These are phyloP conservation scores for Zingel zingel DNA, from an alignment of 2,113 vertebrate species.

Conservation along the genomic window DNA sequence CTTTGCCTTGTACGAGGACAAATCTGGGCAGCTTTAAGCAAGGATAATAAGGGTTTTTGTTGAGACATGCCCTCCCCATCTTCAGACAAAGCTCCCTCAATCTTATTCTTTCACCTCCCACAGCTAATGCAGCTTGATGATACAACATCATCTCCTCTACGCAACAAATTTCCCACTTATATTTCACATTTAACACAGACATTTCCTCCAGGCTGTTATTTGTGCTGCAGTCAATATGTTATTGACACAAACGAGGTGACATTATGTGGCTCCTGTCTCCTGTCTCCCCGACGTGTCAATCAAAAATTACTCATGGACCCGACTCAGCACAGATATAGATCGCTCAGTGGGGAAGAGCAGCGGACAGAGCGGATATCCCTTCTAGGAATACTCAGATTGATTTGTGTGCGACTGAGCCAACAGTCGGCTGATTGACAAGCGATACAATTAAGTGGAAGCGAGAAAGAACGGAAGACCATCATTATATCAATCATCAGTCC, in stretches of 20 bases:
- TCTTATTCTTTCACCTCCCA: constrained; percentile 52
- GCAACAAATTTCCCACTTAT: constrained; percentile 44
- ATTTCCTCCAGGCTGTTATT: constrained; percentile 64
- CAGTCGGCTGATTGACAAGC: constrained; percentile 73
- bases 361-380: constrained; percentile 56
- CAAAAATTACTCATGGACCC: constrained; percentile 60
- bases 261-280: constrained; percentile 55
- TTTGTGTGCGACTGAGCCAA: constrained; percentile 51
- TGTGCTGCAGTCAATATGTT: constrained; percentile 64
- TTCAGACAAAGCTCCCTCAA: constrained; percentile 43
- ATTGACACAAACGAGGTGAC: constrained; percentile 70
- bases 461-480: constrained; percentile 59
- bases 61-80: constrained; percentile 45
- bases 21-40: constrained; percentile 37
- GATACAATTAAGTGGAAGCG: constrained; percentile 72
- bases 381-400: constrained; percentile 63
- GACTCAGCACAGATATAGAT: constrained; percentile 61
- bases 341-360: constrained; percentile 38
- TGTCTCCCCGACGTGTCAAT: constrained; percentile 62
- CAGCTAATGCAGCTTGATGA: constrained; percentile 35
- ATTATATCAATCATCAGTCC: constrained; percentile 70
- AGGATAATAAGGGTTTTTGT: constrained; percentile 53
- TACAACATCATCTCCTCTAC: constrained; percentile 15
- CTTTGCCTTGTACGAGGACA: constrained; percentile 34
- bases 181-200: constrained; percentile 63